Evolutionary conservation across 2,797 vertebrate species (phyloP), one percentile per base, ranked within the genome.

Genomic region (Odontamblyopus lacepedii): DNA sequence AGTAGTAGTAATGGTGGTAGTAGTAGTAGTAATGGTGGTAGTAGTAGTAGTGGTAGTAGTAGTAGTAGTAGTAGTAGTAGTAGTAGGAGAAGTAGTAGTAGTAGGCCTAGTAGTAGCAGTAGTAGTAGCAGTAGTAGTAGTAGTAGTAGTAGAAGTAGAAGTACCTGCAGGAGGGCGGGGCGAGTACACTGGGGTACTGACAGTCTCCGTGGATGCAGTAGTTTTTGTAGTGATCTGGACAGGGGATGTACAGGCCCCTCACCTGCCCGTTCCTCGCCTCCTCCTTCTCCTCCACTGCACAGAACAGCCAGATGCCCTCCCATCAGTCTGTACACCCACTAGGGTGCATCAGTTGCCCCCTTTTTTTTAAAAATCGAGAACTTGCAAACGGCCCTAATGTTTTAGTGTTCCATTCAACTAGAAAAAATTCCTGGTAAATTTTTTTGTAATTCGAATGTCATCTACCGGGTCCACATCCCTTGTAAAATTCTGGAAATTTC

Each of bases 201-300:
- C 98, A 99, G 86, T 97, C 98, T 83, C 98, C 98, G 0, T 99
- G 97, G 91, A 97, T 92, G 81, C 98, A 99, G 93, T 96, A 98
- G 89, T 96, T 96, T 53, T 97, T 97, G 92, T 95, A 97, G 82
- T 94, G 92, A 69, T 98, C 97, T 66, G 98, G 96, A 93, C 98
- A 99, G 66, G 97, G 97, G 82, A 96, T 96, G 91, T 96, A 96
- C 71, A 96, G 93, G 73, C 95, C 95, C 74, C 94, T 93, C 69
- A 95, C 95, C 77, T 95, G 94, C 78, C 95, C 97, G 61, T 96
- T 96, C 92, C 82, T 82, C 18, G 78, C 78, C 62, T 94, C 90
- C 0, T 90, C 87, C 57, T 91, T 91, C 67, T 91, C 89, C 73
- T 90, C 91, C 81, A 73, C 71, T 78, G 62, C 62, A 63, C 4